Conservation (phyloP, 1,140 invertebrate species). For the Diachasma alloeum region DNA sequence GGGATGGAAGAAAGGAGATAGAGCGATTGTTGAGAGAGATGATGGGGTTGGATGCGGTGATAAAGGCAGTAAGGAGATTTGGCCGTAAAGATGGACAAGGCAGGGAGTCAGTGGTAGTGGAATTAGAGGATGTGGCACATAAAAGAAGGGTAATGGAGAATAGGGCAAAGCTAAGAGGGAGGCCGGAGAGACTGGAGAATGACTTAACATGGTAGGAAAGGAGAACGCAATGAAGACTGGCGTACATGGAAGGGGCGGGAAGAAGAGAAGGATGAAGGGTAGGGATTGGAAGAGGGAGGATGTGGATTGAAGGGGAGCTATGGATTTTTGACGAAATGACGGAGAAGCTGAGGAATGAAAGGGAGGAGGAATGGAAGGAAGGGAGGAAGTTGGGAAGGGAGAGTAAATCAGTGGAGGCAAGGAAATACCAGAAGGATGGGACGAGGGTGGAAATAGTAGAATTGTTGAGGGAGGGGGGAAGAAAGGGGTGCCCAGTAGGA, state of each 20-base stretch:
- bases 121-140: constrained; percentile 1
- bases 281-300: neutral
- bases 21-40: no score
- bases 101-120: neutral
- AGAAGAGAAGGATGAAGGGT: neutral
- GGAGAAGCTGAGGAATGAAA: no score
- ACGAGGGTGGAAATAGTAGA: no score
- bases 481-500: no score
- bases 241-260: neutral
- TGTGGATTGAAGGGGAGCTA: neutral
- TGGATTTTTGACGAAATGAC: neutral
- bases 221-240: neutral
- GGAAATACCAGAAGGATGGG: neutral
- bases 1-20: no score
- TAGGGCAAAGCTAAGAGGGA: constrained; percentile 9
- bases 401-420: neutral
- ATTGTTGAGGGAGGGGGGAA: no score
- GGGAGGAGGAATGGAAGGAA: no score
- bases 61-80: no score
- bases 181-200: neutral
- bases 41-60: no score
- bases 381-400: neutral
- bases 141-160: constrained; percentile 9
- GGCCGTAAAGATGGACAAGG: neutral
- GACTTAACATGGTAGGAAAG: constrained; percentile 6